A percentile compares a stretch with the other conserved stretches of the same genome.
Conservation (phyloP, 2,113 vertebrate genomes). For the Peromyscus maniculatus region DNA sequence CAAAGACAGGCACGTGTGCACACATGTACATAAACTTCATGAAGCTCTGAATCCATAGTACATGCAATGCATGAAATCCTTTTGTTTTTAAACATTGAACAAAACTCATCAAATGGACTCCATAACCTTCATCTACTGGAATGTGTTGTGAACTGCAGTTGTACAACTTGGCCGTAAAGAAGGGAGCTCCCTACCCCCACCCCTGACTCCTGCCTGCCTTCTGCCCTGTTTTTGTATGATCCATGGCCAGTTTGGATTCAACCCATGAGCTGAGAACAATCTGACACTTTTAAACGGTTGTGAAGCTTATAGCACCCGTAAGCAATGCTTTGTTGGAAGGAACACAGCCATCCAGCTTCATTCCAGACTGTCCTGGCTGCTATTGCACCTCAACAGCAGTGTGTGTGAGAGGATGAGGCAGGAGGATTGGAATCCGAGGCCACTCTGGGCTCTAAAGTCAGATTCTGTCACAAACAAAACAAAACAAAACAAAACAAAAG, state of each 20-base stretch:
- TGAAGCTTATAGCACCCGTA: background rate
- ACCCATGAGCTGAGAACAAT: background rate
- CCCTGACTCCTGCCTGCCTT: background rate
- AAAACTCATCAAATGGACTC: background rate
- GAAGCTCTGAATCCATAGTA: background rate
- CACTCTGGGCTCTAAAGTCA: background rate
- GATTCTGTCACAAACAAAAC: background rate
- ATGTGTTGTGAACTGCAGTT: background rate
- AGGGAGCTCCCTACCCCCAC: background rate
- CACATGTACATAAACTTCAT: background rate
- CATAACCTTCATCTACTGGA: background rate
- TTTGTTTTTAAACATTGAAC: background rate
- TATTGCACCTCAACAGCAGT: no score
- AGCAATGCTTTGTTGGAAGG: background rate
- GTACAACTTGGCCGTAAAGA: background rate
- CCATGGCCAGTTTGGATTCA: background rate
- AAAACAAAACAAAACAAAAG: background rate
- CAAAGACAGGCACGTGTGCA: no score
- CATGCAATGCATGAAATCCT: background rate
- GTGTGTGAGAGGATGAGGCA: background rate
- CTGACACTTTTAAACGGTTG: conserved; percentile 24
- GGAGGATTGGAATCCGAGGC: background rate
- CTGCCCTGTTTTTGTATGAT: background rate
- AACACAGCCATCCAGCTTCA: rapidly evolving
- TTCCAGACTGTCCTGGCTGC: background rate